Base-by-base conservation (phyloP, 2,113 vertebrate species). In the Dasyurus viverrinus region DNA sequence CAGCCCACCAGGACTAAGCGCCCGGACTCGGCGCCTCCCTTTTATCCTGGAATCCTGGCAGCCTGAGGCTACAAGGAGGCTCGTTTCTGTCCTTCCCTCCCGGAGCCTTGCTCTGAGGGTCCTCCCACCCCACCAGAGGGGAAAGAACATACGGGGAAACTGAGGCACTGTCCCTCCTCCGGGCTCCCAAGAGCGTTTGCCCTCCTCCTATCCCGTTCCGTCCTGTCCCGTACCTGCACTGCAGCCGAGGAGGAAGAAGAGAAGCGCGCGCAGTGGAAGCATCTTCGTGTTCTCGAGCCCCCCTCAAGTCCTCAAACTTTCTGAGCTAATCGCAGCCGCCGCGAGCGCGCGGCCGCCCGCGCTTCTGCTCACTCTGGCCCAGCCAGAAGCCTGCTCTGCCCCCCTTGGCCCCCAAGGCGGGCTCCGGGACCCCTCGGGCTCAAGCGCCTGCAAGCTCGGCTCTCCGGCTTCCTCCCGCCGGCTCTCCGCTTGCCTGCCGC, bases 181-280 rank as follows among this genome's bases (percentile, higher is more conserved):
- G 11, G 11, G 57, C 27, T 30, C 26, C 54, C 25, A 25, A 55
- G 54, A 57, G 55, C 47, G 2, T 48, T 48, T 48, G 47, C 47
- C 47, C 57, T 6, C 27, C 2, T 25, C 53, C n/a, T 68, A 30
- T 12, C 57, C 27, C 27, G 12, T 30, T 10, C 27, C 26, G 14
- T 36, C 11, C 60, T 26, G 24, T 1, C 9, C 12, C 54, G 94
- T 97, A 97, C 97, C 97, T 97, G 97, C 96, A 47, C 57, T 57
- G 94, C 95, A 76, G 93, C 96, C 93, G 57, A 92, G 54, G 50
- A 97, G 92, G 22, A 94, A 0, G 0, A 84, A 2, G 2, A 97
- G 90, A 47, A 97, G 76, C 12, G 47, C 27, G 3, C 48, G 47
- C 24, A 42, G 53, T 54, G 27, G 52, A n/a, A 89, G 92, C 97